Evolutionary conservation across 37 sponge, comb jelly and placozoan genomes (phyloP), one percentile per base, ranked within the genome.

Genomic region (Bolinopsis microptera): DNA sequence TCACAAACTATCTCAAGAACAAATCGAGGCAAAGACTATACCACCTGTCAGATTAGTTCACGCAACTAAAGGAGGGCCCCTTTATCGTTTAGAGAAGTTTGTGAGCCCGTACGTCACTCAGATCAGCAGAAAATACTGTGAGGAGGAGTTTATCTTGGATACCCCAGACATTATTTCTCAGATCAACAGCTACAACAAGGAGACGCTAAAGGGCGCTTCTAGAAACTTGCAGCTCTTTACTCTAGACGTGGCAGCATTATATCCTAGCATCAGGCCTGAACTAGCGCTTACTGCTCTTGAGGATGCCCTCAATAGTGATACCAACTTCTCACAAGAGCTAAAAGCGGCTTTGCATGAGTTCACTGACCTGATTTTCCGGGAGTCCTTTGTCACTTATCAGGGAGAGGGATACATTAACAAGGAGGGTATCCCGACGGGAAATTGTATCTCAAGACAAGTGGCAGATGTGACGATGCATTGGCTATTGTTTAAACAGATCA

Each of bases 381-480:
- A 80, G 38, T 80, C 82, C 35, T 80, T 35, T 80, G 82, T 80
- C 35, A 80, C 82, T 8, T 80, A 30, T 37, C 35, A 30, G 3
- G 37, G 37, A 35, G 38, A 33, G 37, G 8, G 35, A 18, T 80
- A 35, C 82, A 35, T 30, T 8, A 21, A 13, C 35, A 21, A 30
- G 82, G 30, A 80, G 82, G 82, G 82, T 1, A 80, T 80, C 3
- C 82, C 82, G 22, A 80, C 37, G 37, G 82, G 82, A 13, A 34
- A 34, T 8, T 80, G 82, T 80, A 34, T 35, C 35, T 80, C 82
- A 2, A 2, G 37, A 35, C 82, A 80, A 22, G 37, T 80, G 3
- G 82, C 35, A 34, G 82, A 80, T 37, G 30, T 80, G 23, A 35
- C 37, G 2, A 24, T 80, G 35, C 82, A 80, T 22, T 80, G 38